Conservation (phyloP, 2,113 vertebrate genomes). For the Cyprinodon variegatus region DNA sequence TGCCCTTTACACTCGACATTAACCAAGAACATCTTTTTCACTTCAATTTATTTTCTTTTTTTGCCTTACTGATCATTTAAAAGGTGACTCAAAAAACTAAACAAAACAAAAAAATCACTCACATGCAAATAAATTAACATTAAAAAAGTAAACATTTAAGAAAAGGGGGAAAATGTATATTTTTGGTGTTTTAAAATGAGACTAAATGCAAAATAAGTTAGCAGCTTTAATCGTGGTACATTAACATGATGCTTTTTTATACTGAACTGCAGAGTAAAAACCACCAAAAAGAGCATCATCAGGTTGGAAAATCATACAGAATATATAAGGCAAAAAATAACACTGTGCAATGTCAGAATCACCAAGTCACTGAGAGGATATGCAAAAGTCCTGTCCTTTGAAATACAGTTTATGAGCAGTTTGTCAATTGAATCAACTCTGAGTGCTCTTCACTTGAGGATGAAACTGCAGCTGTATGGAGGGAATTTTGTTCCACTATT, state of each 20-base stretch:
- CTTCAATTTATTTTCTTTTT: slow-evolving; percentile 20
- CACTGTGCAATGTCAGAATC: slow-evolving; percentile 45
- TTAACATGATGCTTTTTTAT: slow-evolving; percentile 56
- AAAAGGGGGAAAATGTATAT: slow-evolving; percentile 15
- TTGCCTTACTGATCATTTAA: slow-evolving; percentile 24
- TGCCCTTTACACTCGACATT: slow-evolving; percentile 38
- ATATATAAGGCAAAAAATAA: slow-evolving; percentile 17
- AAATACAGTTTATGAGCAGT: slow-evolving; percentile 5
- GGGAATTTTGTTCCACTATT: no score
- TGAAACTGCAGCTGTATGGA: no score
- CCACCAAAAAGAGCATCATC: neutral
- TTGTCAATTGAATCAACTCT: neutral
- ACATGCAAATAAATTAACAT: slow-evolving; percentile 80
- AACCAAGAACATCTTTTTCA: slow-evolving; percentile 47
- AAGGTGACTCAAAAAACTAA: slow-evolving; percentile 46
- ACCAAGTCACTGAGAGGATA: slow-evolving; percentile 43
- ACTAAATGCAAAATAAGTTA: slow-evolving; percentile 62
- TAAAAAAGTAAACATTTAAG: slow-evolving; percentile 65
- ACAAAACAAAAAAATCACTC: slow-evolving; percentile 19
- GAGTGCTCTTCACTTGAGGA: neutral
- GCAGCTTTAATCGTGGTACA: slow-evolving; percentile 69
- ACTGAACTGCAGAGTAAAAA: slow-evolving; percentile 36
- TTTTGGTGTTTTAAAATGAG: slow-evolving; percentile 62
- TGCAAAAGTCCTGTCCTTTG: slow-evolving; percentile 42
- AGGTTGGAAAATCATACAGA: slow-evolving; percentile 22